Evolutionary conservation across 2,888 invertebrate genomes (phyloP).

Genomic region (Thelaira solivaga): DNA sequence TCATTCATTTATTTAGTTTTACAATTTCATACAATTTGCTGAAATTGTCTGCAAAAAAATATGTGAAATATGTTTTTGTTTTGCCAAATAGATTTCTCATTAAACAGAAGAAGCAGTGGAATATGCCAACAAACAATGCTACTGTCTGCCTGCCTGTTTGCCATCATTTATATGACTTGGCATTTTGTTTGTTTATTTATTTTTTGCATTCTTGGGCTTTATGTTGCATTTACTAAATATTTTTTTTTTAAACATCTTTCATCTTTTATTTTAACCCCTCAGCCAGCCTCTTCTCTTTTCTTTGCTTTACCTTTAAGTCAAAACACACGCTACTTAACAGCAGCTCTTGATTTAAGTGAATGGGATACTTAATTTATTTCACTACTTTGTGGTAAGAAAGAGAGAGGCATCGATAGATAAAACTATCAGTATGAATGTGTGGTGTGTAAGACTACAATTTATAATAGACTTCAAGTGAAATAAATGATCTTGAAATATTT

Average conservation of each 20-base stretch:
- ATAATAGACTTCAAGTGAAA: slow-evolving; percentile 29
- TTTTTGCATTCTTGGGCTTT: slow-evolving; percentile 24
- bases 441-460: slow-evolving; percentile 17
- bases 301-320: not conserved
- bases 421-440: too few relatives aligned
- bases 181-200: slow-evolving; percentile 3
- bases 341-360: slow-evolving; percentile 42
- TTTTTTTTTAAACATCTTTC: slow-evolving; percentile 8
- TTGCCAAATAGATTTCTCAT: slow-evolving; percentile 27
- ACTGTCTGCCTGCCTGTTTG: not conserved
- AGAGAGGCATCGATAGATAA: not conserved
- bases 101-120: not conserved
- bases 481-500: slow-evolving; percentile 51
- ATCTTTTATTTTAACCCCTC: not conserved
- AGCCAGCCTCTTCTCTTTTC: too few relatives aligned
- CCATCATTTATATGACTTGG: slow-evolving; percentile 28
- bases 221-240: not conserved
- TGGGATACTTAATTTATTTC: not conserved
- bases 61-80: slow-evolving; percentile 38
- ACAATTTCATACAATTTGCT: slow-evolving; percentile 48
- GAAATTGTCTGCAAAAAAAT: slow-evolving; percentile 45
- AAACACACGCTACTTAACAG: slow-evolving; percentile 48
- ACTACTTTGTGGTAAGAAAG: not conserved
- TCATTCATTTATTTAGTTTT: slow-evolving; percentile 7
- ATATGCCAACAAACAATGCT: not conserved